These are phyloP conservation scores for Amphibalanus amphitrite DNA, from an alignment of 1,140 invertebrate species.

Conservation along the genomic window DNA sequence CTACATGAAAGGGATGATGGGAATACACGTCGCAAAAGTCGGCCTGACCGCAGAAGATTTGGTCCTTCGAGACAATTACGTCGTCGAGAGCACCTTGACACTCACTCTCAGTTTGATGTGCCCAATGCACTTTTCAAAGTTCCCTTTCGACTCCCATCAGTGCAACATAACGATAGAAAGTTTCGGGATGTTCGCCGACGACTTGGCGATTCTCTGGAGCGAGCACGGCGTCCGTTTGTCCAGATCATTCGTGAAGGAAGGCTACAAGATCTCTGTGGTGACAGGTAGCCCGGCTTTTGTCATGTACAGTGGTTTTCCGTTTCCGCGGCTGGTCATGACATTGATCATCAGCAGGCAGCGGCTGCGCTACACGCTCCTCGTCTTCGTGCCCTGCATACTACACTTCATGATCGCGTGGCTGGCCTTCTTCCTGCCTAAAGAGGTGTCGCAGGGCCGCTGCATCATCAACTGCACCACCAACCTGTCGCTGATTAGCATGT, in stretches of 20 bases:
- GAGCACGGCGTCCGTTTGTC: not conserved
- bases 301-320: not conserved
- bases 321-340: not conserved
- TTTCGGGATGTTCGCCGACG: not conserved
- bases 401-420: not conserved
- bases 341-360: not conserved
- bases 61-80: not conserved
- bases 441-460: not conserved
- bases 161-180: not conserved
- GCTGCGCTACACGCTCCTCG: not conserved
- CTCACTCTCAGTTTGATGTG: not conserved
- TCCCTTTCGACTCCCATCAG: not conserved
- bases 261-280: not conserved
- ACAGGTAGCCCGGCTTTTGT: not conserved
- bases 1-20: not conserved
- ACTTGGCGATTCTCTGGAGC: not conserved
- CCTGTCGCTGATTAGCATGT: not conserved
- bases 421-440: not conserved
- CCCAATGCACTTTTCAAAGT: not conserved
- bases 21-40: not conserved
- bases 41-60: not conserved
- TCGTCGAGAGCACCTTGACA: not conserved
- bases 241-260: not conserved
- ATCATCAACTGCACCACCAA: not conserved
- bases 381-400: not conserved